These are phyloP conservation scores for Amiota communis DNA, from an alignment of 2,888 invertebrate species.

Conservation along the genomic window DNA sequence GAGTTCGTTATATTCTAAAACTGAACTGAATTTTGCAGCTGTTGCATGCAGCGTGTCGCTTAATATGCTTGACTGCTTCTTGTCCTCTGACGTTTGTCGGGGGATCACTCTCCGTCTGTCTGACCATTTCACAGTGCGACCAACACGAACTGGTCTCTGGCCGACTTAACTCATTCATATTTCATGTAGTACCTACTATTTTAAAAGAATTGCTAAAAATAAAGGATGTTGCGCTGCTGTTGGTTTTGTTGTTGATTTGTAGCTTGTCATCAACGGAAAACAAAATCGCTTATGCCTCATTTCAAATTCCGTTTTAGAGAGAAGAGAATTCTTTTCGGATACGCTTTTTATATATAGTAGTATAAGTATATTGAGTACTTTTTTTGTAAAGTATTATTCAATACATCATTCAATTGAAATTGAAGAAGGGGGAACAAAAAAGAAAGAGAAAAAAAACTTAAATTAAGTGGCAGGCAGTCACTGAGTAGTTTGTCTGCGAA, in stretches of 20 bases:
- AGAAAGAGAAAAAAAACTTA: not conserved
- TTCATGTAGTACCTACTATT: slow-evolving; percentile 2
- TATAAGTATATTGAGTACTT: not conserved
- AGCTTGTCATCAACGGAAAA: slow-evolving; percentile 19
- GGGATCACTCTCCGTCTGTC: not conserved
- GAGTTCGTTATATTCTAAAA: not conserved
- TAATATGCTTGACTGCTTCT: slow-evolving; percentile 2
- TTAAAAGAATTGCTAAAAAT: slow-evolving; percentile 3
- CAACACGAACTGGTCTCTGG: not conserved
- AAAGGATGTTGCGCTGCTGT: slow-evolving; percentile 8
- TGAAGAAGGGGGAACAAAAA: not conserved
- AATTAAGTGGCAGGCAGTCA: not conserved
- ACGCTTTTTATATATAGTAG: too few species aligned
- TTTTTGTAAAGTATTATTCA: not conserved
- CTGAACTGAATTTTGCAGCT: slow-evolving; percentile 21
- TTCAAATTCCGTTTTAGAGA: slow-evolving; percentile 19
- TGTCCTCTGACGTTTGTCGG: not conserved
- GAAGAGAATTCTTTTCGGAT: too few species aligned
- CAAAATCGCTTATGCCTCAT: slow-evolving; percentile 23
- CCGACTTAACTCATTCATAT: slow-evolving; percentile 27
- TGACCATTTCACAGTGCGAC: not conserved
- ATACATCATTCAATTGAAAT: not conserved
- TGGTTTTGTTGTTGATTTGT: not conserved
- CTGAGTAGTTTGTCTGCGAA: slow-evolving; percentile 13
- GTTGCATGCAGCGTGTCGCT: slow-evolving; percentile 15